Conservation (phyloP, 30 jellyfish, hydroid and myxozoan genomes). For the Calvadosia cruxmelitensis region DNA sequence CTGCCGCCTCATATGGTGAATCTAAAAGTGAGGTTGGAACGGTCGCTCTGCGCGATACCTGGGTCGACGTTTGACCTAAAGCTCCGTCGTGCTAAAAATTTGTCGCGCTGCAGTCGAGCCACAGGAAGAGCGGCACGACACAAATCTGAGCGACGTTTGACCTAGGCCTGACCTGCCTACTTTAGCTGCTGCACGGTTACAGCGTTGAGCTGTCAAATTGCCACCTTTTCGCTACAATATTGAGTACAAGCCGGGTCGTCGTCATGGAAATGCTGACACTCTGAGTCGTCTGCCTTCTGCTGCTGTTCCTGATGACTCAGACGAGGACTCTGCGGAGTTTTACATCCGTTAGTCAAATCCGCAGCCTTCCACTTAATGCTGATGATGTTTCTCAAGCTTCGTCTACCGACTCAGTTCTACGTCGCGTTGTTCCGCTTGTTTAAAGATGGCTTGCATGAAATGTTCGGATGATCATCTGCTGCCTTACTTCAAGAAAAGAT, state of each 20-base stretch:
- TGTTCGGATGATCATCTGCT: not conserved
- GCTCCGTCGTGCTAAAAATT: too few relatives aligned
- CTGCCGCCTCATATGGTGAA: too few relatives aligned
- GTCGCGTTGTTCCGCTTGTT: not conserved
- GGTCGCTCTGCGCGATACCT: too few relatives aligned
- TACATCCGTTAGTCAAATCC: not conserved
- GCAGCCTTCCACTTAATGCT: not conserved
- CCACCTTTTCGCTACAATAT: conserved; percentile 3
- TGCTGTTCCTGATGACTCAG: not conserved
- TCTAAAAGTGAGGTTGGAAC: too few relatives aligned
- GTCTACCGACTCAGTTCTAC: not conserved
- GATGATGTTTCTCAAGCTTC: not conserved
- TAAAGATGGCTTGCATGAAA: not conserved
- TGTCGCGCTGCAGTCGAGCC: too few relatives aligned
- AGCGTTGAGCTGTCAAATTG: conserved; percentile 33
- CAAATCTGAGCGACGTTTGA: too few relatives aligned
- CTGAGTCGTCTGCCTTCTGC: conserved; percentile 13
- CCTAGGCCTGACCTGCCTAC: conserved; percentile 44
- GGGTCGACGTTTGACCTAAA: too few relatives aligned
- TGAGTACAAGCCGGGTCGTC: not conserved
- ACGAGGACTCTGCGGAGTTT: too few relatives aligned
- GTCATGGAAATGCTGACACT: conserved; percentile 11
- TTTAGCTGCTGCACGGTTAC: conserved; percentile 50
- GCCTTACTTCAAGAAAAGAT: not conserved
- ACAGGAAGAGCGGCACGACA: too few relatives aligned